Evolutionary conservation across 1,140 invertebrate genomes (phyloP).

Genomic region (Rhynchophorus ferrugineus): DNA sequence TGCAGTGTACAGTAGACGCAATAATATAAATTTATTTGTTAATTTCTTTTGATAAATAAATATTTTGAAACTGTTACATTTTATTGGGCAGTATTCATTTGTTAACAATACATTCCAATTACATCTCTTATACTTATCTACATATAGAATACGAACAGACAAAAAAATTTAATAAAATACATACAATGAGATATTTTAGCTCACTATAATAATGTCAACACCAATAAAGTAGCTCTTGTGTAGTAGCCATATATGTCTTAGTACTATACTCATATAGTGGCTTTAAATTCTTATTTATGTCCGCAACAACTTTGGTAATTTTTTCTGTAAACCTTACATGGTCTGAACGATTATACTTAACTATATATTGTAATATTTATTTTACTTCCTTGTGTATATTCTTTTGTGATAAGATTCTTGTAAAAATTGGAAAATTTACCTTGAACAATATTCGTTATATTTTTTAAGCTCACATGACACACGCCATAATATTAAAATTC

Average conservation of each 20-base stretch:
- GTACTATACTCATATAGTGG: slow-evolving; percentile 1
- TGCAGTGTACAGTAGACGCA: no score
- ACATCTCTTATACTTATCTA: neutral
- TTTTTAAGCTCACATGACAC: no score
- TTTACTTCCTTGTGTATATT: no score
- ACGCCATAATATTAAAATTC: no score
- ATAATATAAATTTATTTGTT: no score
- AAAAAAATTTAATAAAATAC: neutral
- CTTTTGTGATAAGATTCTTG: no score
- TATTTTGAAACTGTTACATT: no score
- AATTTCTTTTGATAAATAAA: no score
- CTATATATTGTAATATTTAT: neutral
- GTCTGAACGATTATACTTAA: no score
- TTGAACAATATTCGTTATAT: no score
- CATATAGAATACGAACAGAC: neutral
- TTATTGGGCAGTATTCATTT: neutral
- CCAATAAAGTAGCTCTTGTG: neutral
- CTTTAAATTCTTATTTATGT: slow-evolving; percentile 4
- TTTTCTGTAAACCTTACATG: neutral
- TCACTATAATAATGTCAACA: slow-evolving; percentile 4
- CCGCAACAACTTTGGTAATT: neutral
- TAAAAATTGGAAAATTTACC: no score
- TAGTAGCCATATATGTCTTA: slow-evolving; percentile 1
- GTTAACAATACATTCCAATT: neutral
- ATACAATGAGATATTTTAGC: neutral